phyloP scores from a whole-genome alignment of 2,888 invertebrate genomes.

The Oxycera nigricornis region DNA sequence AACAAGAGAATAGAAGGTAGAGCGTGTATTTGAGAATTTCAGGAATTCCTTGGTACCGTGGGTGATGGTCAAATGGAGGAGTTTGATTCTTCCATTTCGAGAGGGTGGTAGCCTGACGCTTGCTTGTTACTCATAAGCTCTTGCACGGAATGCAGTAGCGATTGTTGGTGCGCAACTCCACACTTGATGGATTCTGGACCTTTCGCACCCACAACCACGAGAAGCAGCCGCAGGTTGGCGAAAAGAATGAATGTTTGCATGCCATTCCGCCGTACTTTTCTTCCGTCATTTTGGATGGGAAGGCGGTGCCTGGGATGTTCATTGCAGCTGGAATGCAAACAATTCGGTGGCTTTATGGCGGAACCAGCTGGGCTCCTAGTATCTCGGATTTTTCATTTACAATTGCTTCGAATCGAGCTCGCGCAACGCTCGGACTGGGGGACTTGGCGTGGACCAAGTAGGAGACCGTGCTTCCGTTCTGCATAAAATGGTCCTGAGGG shows the following conservation, averaged over 20 bases:
- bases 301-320: not conserved
- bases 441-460: not conserved
- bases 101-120: too few relatives aligned
- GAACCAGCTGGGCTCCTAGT: conserved; percentile 30
- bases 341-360: conserved; percentile 1
- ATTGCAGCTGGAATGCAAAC: conserved; percentile 6
- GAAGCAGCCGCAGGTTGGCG: not conserved
- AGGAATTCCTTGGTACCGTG: too few relatives aligned
- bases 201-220: not conserved
- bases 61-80: too few relatives aligned
- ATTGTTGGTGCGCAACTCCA: not conserved
- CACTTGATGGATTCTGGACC: not conserved
- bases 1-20: too few relatives aligned
- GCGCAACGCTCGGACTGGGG: conserved; percentile 4
- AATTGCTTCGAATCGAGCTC: conserved; percentile 31
- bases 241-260: not conserved
- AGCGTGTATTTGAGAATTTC: too few relatives aligned
- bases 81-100: too few relatives aligned
- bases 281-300: not conserved
- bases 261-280: not conserved
- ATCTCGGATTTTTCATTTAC: conserved; percentile 38
- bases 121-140: too few relatives aligned
- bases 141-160: not conserved
- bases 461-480: too few relatives aligned
- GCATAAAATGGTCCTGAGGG: too few relatives aligned